A percentile compares a stretch with the other conserved stretches of the same genome.
Conservation (phyloP, 2,113 vertebrate genomes). For the Lasiurus borealis region DNA sequence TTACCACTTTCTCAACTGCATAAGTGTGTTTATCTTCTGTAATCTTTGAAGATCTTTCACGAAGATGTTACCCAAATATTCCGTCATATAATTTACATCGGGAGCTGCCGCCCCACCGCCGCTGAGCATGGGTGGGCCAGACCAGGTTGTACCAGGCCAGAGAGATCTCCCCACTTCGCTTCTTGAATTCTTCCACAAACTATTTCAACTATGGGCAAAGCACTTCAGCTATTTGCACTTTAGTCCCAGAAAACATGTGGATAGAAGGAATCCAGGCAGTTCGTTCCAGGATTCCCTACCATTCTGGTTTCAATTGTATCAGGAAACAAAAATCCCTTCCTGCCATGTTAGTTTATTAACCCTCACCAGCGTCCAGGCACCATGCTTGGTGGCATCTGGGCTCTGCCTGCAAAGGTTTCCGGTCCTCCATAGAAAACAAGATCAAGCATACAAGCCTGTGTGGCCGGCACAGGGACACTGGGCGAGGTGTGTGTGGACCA, state of each 20-base stretch:
- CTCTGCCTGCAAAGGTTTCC: neutral
- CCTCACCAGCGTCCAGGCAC: neutral
- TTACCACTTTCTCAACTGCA: conserved; percentile 88
- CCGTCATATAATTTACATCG: conserved; percentile 77
- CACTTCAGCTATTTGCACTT: neutral
- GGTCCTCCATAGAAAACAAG: neutral
- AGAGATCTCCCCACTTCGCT: no score
- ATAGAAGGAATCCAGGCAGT: neutral
- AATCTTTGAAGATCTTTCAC: conserved; percentile 67
- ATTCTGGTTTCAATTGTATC: neutral
- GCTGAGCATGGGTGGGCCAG: no score
- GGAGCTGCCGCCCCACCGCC: no score
- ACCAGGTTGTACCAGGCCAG: no score
- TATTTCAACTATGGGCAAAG: neutral
- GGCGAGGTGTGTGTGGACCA: neutral
- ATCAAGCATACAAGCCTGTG: neutral
- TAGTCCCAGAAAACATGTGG: neutral
- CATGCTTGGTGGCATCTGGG: neutral
- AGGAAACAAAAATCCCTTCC: neutral
- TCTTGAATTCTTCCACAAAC: neutral
- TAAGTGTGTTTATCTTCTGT: conserved; percentile 87
- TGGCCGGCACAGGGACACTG: neutral
- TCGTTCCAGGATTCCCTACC: neutral
- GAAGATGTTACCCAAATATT: conserved; percentile 60
- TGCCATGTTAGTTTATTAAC: neutral